Conservation (phyloP, 2,888 invertebrate genomes). For the Lymantria monacha region DNA sequence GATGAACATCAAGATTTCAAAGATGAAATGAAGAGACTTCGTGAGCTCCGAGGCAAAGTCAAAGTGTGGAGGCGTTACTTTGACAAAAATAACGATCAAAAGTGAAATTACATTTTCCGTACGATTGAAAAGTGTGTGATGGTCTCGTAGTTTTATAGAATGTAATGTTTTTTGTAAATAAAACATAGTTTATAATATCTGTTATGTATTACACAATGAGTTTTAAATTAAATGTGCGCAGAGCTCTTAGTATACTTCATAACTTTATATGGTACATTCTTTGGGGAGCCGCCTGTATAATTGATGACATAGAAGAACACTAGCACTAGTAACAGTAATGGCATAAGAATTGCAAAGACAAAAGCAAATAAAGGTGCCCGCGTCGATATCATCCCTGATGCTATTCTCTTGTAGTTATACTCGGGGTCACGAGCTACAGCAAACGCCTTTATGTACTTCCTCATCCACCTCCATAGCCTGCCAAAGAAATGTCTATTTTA, state of each 20-base stretch:
- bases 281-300: constrained; percentile 22
- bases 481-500: neutral
- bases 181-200: constrained; percentile 7
- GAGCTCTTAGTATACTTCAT: constrained; percentile 14
- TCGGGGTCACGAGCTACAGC: neutral
- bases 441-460: constrained; percentile 9
- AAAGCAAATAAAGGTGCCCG: constrained; percentile 22
- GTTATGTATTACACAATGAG: neutral
- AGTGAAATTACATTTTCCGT: constrained; percentile 27
- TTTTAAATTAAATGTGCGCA: constrained; percentile 11
- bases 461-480: constrained; percentile 33
- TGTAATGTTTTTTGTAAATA: constrained; percentile 16
- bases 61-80: constrained; percentile 77
- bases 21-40: constrained; percentile 91
- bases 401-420: constrained; percentile 1
- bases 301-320: constrained; percentile 30
- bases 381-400: constrained; percentile 3
- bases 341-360: constrained; percentile 26
- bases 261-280: constrained; percentile 17
- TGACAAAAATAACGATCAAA: constrained; percentile 57
- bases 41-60: constrained; percentile 89
- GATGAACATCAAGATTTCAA: constrained; percentile 95
- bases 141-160: neutral
- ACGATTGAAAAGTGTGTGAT: neutral
- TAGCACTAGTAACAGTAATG: constrained; percentile 15